Conservation (phyloP, 2,888 invertebrate genomes). For the Ophonus ardosiacus region DNA sequence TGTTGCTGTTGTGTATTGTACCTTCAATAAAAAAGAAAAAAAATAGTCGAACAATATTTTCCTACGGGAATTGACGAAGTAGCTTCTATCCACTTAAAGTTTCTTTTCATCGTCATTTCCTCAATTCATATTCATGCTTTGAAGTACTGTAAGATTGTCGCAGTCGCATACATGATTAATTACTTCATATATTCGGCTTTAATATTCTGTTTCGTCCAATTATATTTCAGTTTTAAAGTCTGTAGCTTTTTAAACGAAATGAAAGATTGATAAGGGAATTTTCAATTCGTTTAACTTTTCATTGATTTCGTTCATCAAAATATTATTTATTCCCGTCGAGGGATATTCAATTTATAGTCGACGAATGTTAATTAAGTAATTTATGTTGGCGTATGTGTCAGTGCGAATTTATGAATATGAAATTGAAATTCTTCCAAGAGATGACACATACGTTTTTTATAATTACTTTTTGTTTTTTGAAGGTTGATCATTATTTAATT, state of each 20-base stretch:
- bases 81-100: not conserved
- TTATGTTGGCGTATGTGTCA: conserved; percentile 7
- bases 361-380: conserved; percentile 13
- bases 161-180: not conserved
- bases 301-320: conserved; percentile 9
- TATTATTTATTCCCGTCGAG: not conserved
- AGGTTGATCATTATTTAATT: too few species aligned
- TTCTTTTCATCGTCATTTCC: not conserved
- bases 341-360: conserved; percentile 19
- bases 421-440: not conserved
- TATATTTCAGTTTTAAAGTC: not conserved
- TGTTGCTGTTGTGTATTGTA: not conserved
- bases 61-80: not conserved
- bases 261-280: not conserved
- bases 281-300: not conserved
- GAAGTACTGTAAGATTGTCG: not conserved
- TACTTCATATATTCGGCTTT: not conserved
- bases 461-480: too few species aligned
- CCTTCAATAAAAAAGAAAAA: not conserved
- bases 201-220: not conserved
- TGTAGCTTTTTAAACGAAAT: not conserved
- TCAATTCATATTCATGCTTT: conserved; percentile 1
- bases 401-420: not conserved
- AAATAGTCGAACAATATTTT: not conserved
- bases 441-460: not conserved